Base-by-base conservation (phyloP, 2,888 invertebrate species). In the Gymnosoma rotundatum region DNA sequence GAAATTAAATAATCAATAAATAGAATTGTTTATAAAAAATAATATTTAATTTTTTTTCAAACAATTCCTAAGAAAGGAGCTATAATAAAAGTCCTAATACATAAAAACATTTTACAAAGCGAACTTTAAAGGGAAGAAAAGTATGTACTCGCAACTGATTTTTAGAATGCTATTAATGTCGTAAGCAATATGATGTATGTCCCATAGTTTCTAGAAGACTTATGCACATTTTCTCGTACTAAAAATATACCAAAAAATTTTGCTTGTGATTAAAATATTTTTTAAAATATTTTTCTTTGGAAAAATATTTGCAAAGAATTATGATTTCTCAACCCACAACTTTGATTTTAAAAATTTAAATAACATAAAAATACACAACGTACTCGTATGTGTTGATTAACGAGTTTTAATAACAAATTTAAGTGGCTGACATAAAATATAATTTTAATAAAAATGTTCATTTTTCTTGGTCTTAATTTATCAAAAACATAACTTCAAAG, bases 381-480 rank as follows among this genome's bases (percentile, higher is more conserved):
- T 32, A 2, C 25, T 25, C 25, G 32, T 58, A 67, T 61, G 45
- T 70, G 56, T 74, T 79, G 79, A 83, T 83, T 79, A 80, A 80
- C 76, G 75, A 50, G 36, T 50, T 67, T 67, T 83, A 80, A 76
- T 80, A 80, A 80, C 70, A 67, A 52, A 12, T 63, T 72, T 72
- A 76, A 76, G 61, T 80, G 74, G 66, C 72, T 61, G 48, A 72
- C 54, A 66, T 75, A 56, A 79, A 72, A 38, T 54, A 64, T 60
- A 76, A 78, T 73, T 73, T 83, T 56, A 67, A 78, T 78, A 83
- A 78, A 73, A 83, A 83, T 78, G 52, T 67, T 61, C 54, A 67
- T 25, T 69, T 25, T 78, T 83, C 74, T 83, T 83, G 69, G n/a
- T 64, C 50, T 64, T 50, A 78, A 74, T 74, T 83, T 74, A 83